Conservation (phyloP, 2,888 invertebrate genomes). For the Apodemia duryi region DNA sequence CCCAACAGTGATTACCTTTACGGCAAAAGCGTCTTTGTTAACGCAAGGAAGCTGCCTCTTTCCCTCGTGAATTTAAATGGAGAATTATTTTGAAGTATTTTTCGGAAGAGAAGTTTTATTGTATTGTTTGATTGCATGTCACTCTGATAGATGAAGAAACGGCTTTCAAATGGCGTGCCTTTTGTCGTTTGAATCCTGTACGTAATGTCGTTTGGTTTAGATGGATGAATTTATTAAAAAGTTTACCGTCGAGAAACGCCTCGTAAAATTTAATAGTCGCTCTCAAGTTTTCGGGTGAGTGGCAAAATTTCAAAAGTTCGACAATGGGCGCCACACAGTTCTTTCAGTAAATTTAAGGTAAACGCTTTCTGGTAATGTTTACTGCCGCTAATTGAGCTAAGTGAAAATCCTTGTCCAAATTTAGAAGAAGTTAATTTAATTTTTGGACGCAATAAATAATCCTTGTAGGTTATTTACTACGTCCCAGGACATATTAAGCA, state of each 20-base stretch:
- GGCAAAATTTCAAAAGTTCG: conserved; percentile 48
- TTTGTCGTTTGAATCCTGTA: conserved; percentile 57
- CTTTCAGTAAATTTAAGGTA: conserved; percentile 39
- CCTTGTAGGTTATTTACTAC: neutral
- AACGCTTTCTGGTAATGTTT: conserved; percentile 19
- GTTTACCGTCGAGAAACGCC: conserved; percentile 49
- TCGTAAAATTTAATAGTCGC: conserved; percentile 59
- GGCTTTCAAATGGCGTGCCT: conserved; percentile 61
- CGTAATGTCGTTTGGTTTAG: conserved; percentile 57
- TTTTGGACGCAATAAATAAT: neutral
- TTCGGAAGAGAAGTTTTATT: conserved; percentile 76
- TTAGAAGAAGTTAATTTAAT: neutral
- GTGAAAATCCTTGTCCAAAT: conserved; percentile 5
- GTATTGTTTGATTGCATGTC: conserved; percentile 79
- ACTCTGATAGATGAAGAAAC: conserved; percentile 74
- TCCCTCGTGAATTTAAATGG: conserved; percentile 76
- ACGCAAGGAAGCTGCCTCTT: conserved; percentile 41
- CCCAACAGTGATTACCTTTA: conserved; percentile 41
- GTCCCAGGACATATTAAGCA: too few relatives aligned
- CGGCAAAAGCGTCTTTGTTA: conserved; percentile 63
- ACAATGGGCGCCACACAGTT: conserved; percentile 44
- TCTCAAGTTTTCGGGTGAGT: conserved; percentile 45
- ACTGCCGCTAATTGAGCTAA: conserved; percentile 10
- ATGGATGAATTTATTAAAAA: conserved; percentile 72
- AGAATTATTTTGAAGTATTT: conserved; percentile 78